Conservation (phyloP, 2,797 vertebrate genomes). For the Melanotaenia nigrans region DNA sequence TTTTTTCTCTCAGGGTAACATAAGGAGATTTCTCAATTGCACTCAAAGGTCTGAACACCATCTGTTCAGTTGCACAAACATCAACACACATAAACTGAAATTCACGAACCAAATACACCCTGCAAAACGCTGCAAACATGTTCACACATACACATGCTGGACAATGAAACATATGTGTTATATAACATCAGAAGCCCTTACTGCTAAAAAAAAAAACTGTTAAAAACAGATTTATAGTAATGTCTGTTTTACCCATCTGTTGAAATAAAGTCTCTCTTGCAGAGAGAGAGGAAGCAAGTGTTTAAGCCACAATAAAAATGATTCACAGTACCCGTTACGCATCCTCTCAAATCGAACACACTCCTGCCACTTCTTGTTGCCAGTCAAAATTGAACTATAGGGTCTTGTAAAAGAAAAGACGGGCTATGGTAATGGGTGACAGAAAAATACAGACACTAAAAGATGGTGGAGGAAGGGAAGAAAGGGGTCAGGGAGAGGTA, state of each 20-base stretch:
- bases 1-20: constrained; percentile 63
- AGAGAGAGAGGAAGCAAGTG: constrained; percentile 63
- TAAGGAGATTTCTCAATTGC: constrained; percentile 76
- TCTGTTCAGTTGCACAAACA: constrained; percentile 73
- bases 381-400: constrained; percentile 62
- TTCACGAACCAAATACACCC: constrained; percentile 37
- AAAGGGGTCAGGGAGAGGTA: constrained; percentile 42
- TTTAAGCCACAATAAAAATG: constrained; percentile 79
- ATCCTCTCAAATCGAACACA: constrained; percentile 63
- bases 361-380: constrained; percentile 73
- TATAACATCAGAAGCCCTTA: constrained; percentile 61
- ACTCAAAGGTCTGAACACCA: constrained; percentile 78
- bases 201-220: constrained; percentile 40
- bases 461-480: constrained; percentile 1
- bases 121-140: constrained; percentile 31
- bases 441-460: constrained; percentile 21
- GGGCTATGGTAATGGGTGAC: constrained; percentile 24
- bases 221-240: constrained; percentile 75
- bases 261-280: constrained; percentile 71
- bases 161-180: constrained; percentile 78
- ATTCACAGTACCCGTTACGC: constrained; percentile 73
- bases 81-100: constrained; percentile 45
- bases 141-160: constrained; percentile 29
- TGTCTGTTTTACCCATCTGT: constrained; percentile 83
- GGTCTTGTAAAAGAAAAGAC: constrained; percentile 60